Evolutionary conservation across 2,113 vertebrate species (phyloP).

Genomic region (Apeltes quadracus): DNA sequence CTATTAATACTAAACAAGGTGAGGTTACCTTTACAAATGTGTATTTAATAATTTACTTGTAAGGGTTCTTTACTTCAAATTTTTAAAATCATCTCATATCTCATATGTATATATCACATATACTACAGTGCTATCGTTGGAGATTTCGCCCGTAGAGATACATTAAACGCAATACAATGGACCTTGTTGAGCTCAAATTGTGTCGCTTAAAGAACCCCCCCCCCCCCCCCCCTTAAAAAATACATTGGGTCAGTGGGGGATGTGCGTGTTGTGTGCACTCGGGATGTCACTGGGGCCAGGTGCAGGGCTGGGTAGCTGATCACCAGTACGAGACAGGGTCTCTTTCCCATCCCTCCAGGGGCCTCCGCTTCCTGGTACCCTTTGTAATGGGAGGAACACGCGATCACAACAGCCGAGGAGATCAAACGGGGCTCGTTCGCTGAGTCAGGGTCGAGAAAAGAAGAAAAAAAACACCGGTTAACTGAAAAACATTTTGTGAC

Average conservation of each 20-base stretch:
- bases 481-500: conserved; percentile 58
- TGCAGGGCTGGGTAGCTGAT: conserved; percentile 71
- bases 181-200: too few relatives aligned
- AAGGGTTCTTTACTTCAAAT: too few relatives aligned
- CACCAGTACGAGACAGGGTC: conserved; percentile 73
- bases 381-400: conserved; percentile 75
- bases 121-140: too few relatives aligned
- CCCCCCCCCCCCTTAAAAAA: too few relatives aligned
- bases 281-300: conserved; percentile 69
- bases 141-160: too few relatives aligned
- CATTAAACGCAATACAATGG: too few relatives aligned
- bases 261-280: conserved; percentile 33
- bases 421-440: conserved; percentile 68
- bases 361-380: conserved; percentile 71
- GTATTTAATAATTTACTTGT: background rate
- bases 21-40: too few relatives aligned
- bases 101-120: too few relatives aligned
- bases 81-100: too few relatives aligned
- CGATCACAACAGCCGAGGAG: conserved; percentile 66
- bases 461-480: conserved; percentile 47
- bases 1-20: background rate
- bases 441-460: conserved; percentile 77
- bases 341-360: conserved; percentile 68
- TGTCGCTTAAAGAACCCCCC: too few relatives aligned
- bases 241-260: background rate